A percentile compares a stretch with the other conserved stretches of the same genome.
Evolutionary conservation across 2,888 invertebrate genomes (phyloP).

Genomic region (Altica lythri): DNA sequence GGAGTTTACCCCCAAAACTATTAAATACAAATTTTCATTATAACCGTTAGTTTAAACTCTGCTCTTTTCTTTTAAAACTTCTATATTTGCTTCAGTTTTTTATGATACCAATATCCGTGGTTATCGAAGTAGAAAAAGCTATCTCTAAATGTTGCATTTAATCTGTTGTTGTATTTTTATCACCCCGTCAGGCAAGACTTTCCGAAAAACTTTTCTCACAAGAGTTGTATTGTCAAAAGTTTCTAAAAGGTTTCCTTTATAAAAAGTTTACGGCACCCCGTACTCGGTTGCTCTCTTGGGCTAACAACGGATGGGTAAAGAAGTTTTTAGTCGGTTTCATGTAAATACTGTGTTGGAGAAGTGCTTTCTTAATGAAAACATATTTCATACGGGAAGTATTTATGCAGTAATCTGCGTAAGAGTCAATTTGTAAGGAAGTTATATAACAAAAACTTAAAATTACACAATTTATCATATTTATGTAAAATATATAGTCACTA

Average conservation of each 20-base stretch:
- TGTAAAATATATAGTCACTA: too few relatives aligned
- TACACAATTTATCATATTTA: too few relatives aligned
- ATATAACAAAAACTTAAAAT: too few relatives aligned
- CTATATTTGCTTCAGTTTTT: conserved; percentile 19
- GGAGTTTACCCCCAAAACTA: too few relatives aligned
- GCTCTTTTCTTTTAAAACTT: conserved; percentile 14
- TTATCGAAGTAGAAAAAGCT: conserved; percentile 26
- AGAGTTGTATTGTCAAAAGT: conserved; percentile 33
- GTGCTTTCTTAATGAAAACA: too few relatives aligned
- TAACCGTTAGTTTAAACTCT: too few relatives aligned
- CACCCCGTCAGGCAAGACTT: background rate
- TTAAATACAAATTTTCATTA: too few relatives aligned
- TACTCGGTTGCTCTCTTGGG: background rate
- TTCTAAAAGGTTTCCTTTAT: conserved; percentile 39
- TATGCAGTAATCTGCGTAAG: too few relatives aligned
- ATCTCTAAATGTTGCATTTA: conserved; percentile 30
- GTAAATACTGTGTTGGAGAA: too few relatives aligned
- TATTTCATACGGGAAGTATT: too few relatives aligned
- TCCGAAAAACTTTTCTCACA: background rate
- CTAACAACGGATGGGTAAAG: background rate
- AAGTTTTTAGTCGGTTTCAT: conserved; percentile 9
- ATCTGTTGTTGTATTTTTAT: conserved; percentile 27
- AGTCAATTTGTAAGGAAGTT: too few relatives aligned
- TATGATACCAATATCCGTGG: conserved; percentile 21
- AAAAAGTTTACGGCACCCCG: conserved; percentile 20